phyloP scores from a whole-genome alignment of 2,888 invertebrate species.

The Dynastes tityus region DNA sequence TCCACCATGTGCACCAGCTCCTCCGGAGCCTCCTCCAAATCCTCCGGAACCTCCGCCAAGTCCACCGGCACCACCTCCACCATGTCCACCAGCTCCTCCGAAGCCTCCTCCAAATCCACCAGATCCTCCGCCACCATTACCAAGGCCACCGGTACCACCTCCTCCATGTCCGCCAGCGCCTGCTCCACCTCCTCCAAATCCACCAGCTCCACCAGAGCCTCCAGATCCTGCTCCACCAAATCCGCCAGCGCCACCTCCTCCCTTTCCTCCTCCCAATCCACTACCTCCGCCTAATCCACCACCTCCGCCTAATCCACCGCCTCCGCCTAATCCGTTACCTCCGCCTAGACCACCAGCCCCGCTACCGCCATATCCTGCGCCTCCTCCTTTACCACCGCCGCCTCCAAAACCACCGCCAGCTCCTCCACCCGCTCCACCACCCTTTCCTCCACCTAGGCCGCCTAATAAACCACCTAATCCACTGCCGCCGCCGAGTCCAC shows the following conservation, averaged over 20 bases:
- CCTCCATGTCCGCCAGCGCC: slow-evolving; percentile 52
- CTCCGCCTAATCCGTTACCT: slow-evolving; percentile 47
- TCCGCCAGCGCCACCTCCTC: slow-evolving; percentile 34
- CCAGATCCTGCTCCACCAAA: background rate
- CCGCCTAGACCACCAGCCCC: slow-evolving; percentile 53
- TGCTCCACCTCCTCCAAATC: slow-evolving; percentile 49
- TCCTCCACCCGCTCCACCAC: slow-evolving; percentile 59
- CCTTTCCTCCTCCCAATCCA: slow-evolving; percentile 61
- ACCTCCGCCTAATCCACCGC: slow-evolving; percentile 53
- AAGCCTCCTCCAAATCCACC: slow-evolving; percentile 36
- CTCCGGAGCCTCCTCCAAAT: slow-evolving; percentile 60
- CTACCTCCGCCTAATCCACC: slow-evolving; percentile 71
- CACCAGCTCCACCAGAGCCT: slow-evolving; percentile 66
- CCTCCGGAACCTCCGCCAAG: slow-evolving; percentile 1
- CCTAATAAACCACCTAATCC: slow-evolving; percentile 5
- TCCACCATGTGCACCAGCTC: slow-evolving; percentile 63
- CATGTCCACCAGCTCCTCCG: slow-evolving; percentile 67
- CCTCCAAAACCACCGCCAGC: slow-evolving; percentile 53
- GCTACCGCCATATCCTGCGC: slow-evolving; percentile 58
- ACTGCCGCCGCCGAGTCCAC: slow-evolving; percentile 61
- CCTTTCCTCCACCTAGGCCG: slow-evolving; percentile 1
- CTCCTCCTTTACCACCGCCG: slow-evolving; percentile 65
- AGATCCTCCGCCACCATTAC: slow-evolving; percentile 31
- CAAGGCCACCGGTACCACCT: too few species aligned
- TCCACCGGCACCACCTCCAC: slow-evolving; percentile 53